Conservation (phyloP, 2,113 vertebrate genomes). For the Gallinago jamesoni region DNA sequence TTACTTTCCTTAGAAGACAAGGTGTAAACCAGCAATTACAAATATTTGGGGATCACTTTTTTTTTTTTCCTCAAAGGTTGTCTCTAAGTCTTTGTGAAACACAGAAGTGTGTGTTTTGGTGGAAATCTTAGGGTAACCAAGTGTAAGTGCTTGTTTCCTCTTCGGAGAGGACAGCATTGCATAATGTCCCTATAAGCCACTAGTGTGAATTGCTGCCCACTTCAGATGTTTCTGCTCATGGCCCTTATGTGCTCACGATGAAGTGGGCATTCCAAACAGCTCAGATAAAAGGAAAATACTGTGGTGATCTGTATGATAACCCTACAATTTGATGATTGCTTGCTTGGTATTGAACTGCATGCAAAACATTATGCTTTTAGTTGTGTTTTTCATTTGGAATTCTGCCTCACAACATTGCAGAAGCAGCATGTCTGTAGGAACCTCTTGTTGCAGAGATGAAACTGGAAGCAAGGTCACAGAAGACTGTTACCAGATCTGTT, state of each 20-base stretch:
- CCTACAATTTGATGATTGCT: not conserved
- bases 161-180: not conserved
- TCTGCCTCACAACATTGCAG: not conserved
- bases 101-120: not conserved
- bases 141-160: not conserved
- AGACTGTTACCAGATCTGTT: constrained; percentile 37
- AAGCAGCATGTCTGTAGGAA: not conserved
- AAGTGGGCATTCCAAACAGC: not conserved
- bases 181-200: not conserved
- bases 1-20: constrained; percentile 12
- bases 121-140: not conserved
- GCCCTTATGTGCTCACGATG: not conserved
- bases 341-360: not conserved
- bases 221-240: not conserved
- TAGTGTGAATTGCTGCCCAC: not conserved
- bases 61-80: not conserved
- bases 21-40: not conserved
- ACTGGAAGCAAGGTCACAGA: constrained; percentile 4
- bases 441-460: not conserved
- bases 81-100: not conserved
- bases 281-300: not conserved
- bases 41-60: not conserved
- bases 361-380: not conserved
- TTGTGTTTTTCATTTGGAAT: not conserved
- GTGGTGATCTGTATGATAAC: not conserved